Percentiles rank a stretch among this genome's conserved stretches.
phyloP scores from a whole-genome alignment of 2,797 vertebrate genomes.

The Rhadinocentrus ornatus region DNA sequence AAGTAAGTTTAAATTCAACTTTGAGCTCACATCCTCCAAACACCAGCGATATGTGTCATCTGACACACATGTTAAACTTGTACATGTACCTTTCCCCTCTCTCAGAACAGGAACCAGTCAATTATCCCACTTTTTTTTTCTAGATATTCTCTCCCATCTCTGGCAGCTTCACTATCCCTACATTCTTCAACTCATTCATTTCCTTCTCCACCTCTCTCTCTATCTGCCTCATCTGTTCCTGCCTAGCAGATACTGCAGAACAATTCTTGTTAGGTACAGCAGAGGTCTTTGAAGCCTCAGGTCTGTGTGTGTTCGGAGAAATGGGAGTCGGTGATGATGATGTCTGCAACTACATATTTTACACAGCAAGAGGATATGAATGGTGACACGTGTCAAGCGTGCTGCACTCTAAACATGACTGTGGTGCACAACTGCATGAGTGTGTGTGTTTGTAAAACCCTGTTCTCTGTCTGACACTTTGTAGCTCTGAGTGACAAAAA shows the following conservation, averaged over 20 bases:
- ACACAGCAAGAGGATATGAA: conserved; percentile 29
- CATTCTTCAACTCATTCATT: not conserved
- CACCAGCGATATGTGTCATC: not conserved
- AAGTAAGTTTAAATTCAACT: too few species aligned
- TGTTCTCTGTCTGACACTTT: conserved; percentile 54
- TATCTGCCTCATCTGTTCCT: conserved; percentile 22
- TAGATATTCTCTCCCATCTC: conserved; percentile 10
- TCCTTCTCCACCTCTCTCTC: conserved; percentile 18
- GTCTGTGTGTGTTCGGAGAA: not conserved
- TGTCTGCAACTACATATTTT: conserved; percentile 10
- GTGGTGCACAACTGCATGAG: conserved; percentile 24
- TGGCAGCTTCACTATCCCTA: conserved; percentile 7
- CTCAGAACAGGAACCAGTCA: conserved; percentile 11
- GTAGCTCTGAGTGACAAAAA: conserved; percentile 44
- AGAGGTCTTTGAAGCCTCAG: conserved; percentile 34
- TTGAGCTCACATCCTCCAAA: too few species aligned
- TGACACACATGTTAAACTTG: not conserved
- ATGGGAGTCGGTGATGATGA: too few species aligned
- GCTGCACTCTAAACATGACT: conserved; percentile 49
- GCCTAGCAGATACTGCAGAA: conserved; percentile 31
- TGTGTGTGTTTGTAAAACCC: conserved; percentile 2
- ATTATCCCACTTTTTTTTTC: conserved; percentile 25
- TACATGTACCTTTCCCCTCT: too few species aligned
- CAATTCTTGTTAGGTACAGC: conserved; percentile 26
- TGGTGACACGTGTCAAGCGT: conserved; percentile 49